Conservation (phyloP, 2,888 invertebrate genomes). For the Nemotelus pantherinus region DNA sequence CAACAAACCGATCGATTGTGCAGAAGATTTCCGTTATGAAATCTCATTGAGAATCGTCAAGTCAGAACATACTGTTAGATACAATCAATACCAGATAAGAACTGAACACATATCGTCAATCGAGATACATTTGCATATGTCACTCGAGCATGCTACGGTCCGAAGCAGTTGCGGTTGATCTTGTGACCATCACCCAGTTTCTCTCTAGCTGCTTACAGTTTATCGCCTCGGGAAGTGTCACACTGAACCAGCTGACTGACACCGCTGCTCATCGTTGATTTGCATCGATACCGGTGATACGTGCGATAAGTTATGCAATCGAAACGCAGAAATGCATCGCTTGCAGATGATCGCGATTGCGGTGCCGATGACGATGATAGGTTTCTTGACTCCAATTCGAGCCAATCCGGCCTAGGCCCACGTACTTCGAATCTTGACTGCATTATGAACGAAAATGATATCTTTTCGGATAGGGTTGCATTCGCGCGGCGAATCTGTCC, state of each 20-base stretch:
- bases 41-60: slow-evolving; percentile 8
- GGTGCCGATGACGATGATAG: not conserved
- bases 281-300: not conserved
- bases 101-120: not conserved
- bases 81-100: slow-evolving; percentile 7
- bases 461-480: slow-evolving; percentile 28
- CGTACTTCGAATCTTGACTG: not conserved
- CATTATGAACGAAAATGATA: slow-evolving; percentile 23
- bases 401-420: not conserved
- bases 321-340: not conserved
- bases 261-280: not conserved
- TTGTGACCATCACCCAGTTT: slow-evolving; percentile 26
- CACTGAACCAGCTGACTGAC: not conserved
- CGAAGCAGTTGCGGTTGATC: slow-evolving; percentile 14
- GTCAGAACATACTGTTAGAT: not conserved
- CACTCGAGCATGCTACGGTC: not conserved
- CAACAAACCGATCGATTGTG: not conserved
- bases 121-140: not conserved
- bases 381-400: not conserved
- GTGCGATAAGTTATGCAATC: not conserved
- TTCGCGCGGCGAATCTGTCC: not conserved
- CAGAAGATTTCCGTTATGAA: slow-evolving; percentile 12
- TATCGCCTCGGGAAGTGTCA: slow-evolving; percentile 26
- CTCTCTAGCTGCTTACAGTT: not conserved
- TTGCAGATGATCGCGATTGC: not conserved